Conservation (phyloP, 2,797 vertebrate species). For the Malurus leucopterus region DNA sequence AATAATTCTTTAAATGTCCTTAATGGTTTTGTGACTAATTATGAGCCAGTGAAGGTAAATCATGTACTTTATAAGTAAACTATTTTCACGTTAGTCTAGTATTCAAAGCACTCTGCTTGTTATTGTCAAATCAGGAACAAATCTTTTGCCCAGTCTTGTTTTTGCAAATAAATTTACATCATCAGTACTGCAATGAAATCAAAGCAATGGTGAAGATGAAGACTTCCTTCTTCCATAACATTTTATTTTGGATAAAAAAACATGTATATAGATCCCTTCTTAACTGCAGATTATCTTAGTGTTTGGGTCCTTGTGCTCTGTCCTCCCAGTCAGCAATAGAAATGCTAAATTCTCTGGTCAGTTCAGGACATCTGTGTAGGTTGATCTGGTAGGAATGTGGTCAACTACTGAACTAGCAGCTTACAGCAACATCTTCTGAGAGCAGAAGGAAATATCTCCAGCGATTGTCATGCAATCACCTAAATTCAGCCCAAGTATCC, state of each 20-base stretch:
- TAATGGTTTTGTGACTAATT: background rate
- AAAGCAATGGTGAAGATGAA: background rate
- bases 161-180: slow-evolving; percentile 11
- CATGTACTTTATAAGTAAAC: background rate
- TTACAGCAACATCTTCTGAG: background rate
- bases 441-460: background rate
- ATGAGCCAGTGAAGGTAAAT: background rate
- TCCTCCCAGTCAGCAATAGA: background rate
- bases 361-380: background rate
- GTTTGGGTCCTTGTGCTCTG: background rate
- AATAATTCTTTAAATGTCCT: background rate
- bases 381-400: background rate
- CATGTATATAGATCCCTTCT: background rate
- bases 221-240: background rate
- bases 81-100: background rate
- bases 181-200: background rate
- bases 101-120: background rate
- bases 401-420: background rate
- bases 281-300: background rate
- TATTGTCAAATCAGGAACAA: background rate
- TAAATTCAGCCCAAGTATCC: background rate
- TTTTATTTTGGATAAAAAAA: background rate
- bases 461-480: background rate
- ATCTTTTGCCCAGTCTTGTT: slow-evolving; percentile 5
- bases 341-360: background rate